Base-by-base conservation (phyloP, 2,888 invertebrate genomes). In the Cyaniris semiargus region DNA sequence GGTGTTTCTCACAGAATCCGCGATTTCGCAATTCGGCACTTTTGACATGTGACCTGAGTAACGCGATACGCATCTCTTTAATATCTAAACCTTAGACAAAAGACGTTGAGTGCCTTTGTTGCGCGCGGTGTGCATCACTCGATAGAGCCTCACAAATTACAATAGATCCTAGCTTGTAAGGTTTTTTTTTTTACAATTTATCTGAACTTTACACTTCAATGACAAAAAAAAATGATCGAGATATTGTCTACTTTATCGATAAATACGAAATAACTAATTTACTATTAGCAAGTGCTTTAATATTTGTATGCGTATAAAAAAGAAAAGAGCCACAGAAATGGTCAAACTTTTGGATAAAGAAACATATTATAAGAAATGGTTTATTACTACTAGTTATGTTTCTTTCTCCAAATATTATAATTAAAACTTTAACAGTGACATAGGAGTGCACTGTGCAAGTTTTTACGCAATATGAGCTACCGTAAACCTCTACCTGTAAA, bases 41-140 rank as follows among this genome's bases (percentile, higher is more conserved):
- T 91, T 89, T 90, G 90, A 89, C 87, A 90, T 81, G 78, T 89
- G 83, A 87, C 86, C 83, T 82, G 80, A 84, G 88, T 84, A 92
- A 91, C 84, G 85, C 82, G 90, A 91, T 90, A 88, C 83, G 82
- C 82, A 84, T 88, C 87, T 87, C 82, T 81, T 74, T 48, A 48
- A 53, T 71, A 38, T 38, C 71, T 71, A 74, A 23, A 48, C 21
- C 48, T 38, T 53, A 74, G 74, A 74, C 74, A 74, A 74, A 74
- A 27, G 74, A 74, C 48, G 23, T 18, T 23, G 74, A 74, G 74
- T 48, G 78, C 82, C 80, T 81, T 81, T 79, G 80, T 80, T 78
- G 72, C 44, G 72, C 44, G 44, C 13, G 38, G 44, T 18, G 48
- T 27, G 48, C 74, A 74, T 74, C 48, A 53, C 74, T 15, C 53